A percentile compares a stretch with the other conserved stretches of the same genome.
These are phyloP conservation scores for Gambelia wislizenii DNA, from an alignment of 2,797 vertebrate species.

Conservation along the genomic window DNA sequence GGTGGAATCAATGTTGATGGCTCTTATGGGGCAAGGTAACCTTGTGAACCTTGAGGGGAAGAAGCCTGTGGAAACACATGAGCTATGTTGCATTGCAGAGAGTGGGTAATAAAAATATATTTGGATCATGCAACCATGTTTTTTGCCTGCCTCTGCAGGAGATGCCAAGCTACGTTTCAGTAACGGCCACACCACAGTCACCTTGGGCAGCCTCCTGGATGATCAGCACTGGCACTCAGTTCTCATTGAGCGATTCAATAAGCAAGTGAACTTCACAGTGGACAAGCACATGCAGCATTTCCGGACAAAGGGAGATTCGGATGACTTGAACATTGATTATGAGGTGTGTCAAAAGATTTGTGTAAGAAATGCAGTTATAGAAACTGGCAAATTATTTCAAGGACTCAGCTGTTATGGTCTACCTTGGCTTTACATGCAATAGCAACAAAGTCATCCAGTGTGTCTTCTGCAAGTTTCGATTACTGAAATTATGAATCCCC, in stretches of 20 bases:
- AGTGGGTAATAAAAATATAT: not conserved
- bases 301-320: constrained; percentile 89
- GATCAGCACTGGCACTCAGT: constrained; percentile 97
- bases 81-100: not conserved
- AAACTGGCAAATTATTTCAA: constrained; percentile 10
- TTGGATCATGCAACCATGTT: not conserved
- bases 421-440: constrained; percentile 18
- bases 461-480: not conserved
- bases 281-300: constrained; percentile 92
- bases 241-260: constrained; percentile 93
- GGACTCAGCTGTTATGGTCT: not conserved
- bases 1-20: not conserved
- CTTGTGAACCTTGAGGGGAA: not conserved
- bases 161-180: constrained; percentile 87
- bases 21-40: not conserved
- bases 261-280: constrained; percentile 95
- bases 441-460: not conserved
- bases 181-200: constrained; percentile 83
- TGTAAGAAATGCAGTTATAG: not conserved
- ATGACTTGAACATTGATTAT: constrained; percentile 95
- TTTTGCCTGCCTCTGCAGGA: constrained; percentile 77
- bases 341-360: constrained; percentile 83
- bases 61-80: not conserved
- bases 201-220: constrained; percentile 92
- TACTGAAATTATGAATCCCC: not conserved